phyloP scores from a whole-genome alignment of 2,797 vertebrate species.

The Agapornis canus region DNA sequence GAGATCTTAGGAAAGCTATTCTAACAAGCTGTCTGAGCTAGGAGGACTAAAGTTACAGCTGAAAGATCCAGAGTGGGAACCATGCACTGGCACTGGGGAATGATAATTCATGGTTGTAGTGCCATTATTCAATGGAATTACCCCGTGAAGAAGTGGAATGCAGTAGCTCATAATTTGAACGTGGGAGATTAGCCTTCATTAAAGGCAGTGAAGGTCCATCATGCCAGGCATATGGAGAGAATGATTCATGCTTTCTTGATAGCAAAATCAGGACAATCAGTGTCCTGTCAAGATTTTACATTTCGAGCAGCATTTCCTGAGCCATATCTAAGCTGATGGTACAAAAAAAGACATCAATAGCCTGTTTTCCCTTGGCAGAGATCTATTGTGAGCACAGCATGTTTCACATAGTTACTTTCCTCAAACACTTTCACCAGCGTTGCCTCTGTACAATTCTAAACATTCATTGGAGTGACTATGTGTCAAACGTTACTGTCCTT shows the following conservation, averaged over 20 bases:
- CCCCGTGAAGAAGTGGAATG: neutral
- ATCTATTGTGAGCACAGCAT: neutral
- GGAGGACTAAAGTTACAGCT: neutral
- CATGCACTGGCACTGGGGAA: accelerated
- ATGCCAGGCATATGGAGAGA: neutral
- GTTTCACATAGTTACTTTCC: neutral
- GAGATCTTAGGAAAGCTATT: neutral
- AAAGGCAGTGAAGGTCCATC: neutral
- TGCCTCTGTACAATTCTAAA: too few relatives aligned
- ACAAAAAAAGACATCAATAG: neutral
- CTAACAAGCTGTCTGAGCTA: neutral
- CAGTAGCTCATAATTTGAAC: neutral
- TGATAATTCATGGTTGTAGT: neutral
- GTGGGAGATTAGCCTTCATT: neutral
- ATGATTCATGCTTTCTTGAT: neutral
- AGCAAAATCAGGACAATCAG: neutral
- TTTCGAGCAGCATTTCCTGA: neutral
- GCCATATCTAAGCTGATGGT: neutral
- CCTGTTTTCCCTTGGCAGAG: neutral
- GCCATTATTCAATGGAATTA: neutral
- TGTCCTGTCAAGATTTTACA: neutral
- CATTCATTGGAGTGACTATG: too few relatives aligned
- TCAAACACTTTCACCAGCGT: too few relatives aligned
- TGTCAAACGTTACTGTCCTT: too few relatives aligned
- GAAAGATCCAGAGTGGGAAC: neutral